These are phyloP conservation scores for Stenodera caucasica DNA, from an alignment of 2,888 invertebrate genomes.

Conservation along the genomic window DNA sequence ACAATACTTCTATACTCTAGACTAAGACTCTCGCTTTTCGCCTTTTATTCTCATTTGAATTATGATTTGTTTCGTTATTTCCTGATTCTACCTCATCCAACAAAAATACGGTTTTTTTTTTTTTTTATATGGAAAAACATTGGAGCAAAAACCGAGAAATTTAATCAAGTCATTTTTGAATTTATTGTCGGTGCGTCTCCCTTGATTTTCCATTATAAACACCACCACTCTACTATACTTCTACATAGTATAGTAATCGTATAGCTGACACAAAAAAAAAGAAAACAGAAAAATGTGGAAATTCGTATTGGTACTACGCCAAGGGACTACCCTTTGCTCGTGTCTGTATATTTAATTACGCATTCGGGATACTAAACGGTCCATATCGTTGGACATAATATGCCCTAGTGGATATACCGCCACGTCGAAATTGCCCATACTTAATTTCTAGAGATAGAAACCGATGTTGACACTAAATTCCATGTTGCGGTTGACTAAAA, in stretches of 20 bases:
- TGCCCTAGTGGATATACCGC: slow-evolving; percentile 18
- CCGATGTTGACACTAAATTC: slow-evolving; percentile 34
- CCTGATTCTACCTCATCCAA: slow-evolving; percentile 29
- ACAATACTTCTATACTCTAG: slow-evolving; percentile 27
- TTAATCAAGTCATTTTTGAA: slow-evolving; percentile 23
- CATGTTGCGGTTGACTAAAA: slow-evolving; percentile 24
- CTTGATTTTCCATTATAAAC: slow-evolving; percentile 16
- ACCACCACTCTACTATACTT: neutral
- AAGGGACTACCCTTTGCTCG: slow-evolving; percentile 8
- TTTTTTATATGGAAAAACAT: too few species aligned
- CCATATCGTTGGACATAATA: slow-evolving; percentile 30
- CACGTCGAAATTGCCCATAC: slow-evolving; percentile 33
- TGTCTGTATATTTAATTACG: slow-evolving; percentile 37
- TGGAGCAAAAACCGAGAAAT: slow-evolving; percentile 29
- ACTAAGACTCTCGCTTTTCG: neutral
- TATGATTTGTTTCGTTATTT: slow-evolving; percentile 37
- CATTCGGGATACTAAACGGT: slow-evolving; percentile 31
- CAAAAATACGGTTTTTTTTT: neutral
- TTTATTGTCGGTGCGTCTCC: slow-evolving; percentile 7
- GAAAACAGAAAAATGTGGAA: neutral
- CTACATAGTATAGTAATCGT: neutral
- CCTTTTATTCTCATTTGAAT: slow-evolving; percentile 21
- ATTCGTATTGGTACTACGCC: neutral
- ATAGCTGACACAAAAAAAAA: neutral
- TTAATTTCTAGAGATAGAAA: slow-evolving; percentile 28